Conservation (phyloP, 2,113 vertebrate species). For the Limnothrissa miodon region DNA sequence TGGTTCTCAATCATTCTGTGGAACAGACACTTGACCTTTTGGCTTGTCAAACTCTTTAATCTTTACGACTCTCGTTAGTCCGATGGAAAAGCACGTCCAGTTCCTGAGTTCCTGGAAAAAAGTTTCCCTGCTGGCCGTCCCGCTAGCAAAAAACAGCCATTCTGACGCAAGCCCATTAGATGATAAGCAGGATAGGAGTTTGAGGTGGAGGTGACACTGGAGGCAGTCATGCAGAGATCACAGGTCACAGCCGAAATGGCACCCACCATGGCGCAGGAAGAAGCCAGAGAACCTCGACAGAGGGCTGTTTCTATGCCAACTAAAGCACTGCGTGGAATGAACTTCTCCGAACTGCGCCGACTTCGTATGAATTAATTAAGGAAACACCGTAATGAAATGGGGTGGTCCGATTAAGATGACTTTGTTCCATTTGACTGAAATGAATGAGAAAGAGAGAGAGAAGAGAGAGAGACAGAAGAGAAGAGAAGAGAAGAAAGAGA, state of each 20-base stretch:
- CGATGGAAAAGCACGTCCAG: background rate
- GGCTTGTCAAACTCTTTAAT: background rate
- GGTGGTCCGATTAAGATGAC: background rate
- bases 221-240: background rate
- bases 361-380: background rate
- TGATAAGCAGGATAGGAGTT: background rate
- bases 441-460: background rate
- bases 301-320: background rate
- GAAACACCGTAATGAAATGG: background rate
- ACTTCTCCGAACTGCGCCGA: background rate
- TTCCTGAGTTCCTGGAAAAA: background rate
- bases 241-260: background rate
- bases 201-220: background rate
- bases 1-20: background rate
- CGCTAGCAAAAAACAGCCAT: background rate
- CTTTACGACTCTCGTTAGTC: background rate
- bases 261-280: background rate
- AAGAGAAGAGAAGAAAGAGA: constrained; percentile 30
- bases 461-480: constrained; percentile 24
- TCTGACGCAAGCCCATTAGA: background rate
- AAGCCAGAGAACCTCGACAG: background rate
- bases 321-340: background rate
- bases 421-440: background rate
- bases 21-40: background rate
- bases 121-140: background rate